These are phyloP conservation scores for Drosophila trichaetosa DNA, from an alignment of 2,888 invertebrate genomes.

Conservation along the genomic window DNA sequence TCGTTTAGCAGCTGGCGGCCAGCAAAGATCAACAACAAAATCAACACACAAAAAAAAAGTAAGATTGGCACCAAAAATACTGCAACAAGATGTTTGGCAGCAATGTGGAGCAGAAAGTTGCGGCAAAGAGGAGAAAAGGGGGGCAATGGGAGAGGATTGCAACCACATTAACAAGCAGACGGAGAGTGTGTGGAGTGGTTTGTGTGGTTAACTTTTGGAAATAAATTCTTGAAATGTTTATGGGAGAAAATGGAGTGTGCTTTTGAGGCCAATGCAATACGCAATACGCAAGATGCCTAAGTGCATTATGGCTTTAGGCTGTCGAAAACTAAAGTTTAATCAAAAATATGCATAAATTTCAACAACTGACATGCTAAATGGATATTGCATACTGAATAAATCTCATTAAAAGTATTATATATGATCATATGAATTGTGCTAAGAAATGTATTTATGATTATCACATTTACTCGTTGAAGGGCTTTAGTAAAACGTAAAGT, in stretches of 20 bases:
- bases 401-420: background rate
- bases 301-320: slow-evolving; percentile 17
- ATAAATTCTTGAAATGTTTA: slow-evolving; percentile 45
- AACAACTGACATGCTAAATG: background rate
- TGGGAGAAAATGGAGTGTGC: slow-evolving; percentile 42
- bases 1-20: slow-evolving; percentile 59
- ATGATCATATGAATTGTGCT: background rate
- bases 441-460: background rate
- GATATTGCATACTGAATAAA: background rate
- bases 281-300: slow-evolving; percentile 17
- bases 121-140: background rate
- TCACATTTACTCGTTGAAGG: background rate
- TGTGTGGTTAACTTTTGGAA: slow-evolving; percentile 26
- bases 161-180: slow-evolving; percentile 31
- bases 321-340: slow-evolving; percentile 2
- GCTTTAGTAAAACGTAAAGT: background rate
- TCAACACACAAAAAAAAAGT: slow-evolving; percentile 27
- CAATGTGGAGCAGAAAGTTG: slow-evolving; percentile 46
- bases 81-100: slow-evolving; percentile 53
- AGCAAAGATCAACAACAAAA: slow-evolving; percentile 6
- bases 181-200: slow-evolving; percentile 15
- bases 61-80: slow-evolving; percentile 62
- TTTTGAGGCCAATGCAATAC: slow-evolving; percentile 17
- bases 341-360: background rate
- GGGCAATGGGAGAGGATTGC: background rate